A percentile compares a stretch with the other conserved stretches of the same genome.
Evolutionary conservation across 2,797 vertebrate species (phyloP).

Genomic region (Philypnodon macrostomus): DNA sequence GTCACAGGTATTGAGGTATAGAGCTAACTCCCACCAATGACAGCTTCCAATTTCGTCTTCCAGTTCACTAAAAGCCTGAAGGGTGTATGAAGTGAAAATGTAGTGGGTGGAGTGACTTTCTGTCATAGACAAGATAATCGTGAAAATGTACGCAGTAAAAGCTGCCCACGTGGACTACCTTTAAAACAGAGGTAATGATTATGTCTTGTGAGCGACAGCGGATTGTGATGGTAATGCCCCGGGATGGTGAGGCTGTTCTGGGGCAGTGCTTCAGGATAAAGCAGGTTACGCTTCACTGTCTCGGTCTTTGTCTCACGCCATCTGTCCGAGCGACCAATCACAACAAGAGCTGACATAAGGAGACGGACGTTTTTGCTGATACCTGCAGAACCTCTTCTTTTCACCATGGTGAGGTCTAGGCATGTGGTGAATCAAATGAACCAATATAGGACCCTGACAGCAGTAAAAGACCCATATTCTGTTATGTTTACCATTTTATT

Average conservation of each 20-base stretch:
- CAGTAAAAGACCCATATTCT: no score
- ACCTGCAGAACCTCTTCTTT: no score
- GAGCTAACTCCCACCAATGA: not conserved
- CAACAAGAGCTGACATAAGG: constrained; percentile 8
- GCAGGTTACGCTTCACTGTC: constrained; percentile 30
- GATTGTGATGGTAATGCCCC: constrained; percentile 45
- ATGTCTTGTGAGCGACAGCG: constrained; percentile 32
- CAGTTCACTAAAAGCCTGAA: constrained; percentile 37
- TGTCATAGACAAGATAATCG: constrained; percentile 66
- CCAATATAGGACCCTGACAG: no score
- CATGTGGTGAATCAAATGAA: no score
- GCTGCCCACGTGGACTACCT: constrained; percentile 31
- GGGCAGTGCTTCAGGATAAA: constrained; percentile 29
- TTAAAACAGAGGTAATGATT: constrained; percentile 43
- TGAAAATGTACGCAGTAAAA: constrained; percentile 40
- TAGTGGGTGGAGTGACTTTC: constrained; percentile 42
- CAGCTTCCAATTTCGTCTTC: constrained; percentile 10
- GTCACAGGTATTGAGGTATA: not conserved
- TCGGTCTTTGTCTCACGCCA: constrained; percentile 37
- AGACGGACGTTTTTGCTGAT: not conserved
- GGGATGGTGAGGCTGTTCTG: constrained; percentile 42
- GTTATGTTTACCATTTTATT: no score
- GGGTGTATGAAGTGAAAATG: constrained; percentile 48
- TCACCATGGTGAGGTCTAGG: constrained; percentile 1
- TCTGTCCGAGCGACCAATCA: constrained; percentile 30